These are phyloP conservation scores for Gadus chalcogrammus DNA, from an alignment of 2,113 vertebrate genomes.

Conservation along the genomic window DNA sequence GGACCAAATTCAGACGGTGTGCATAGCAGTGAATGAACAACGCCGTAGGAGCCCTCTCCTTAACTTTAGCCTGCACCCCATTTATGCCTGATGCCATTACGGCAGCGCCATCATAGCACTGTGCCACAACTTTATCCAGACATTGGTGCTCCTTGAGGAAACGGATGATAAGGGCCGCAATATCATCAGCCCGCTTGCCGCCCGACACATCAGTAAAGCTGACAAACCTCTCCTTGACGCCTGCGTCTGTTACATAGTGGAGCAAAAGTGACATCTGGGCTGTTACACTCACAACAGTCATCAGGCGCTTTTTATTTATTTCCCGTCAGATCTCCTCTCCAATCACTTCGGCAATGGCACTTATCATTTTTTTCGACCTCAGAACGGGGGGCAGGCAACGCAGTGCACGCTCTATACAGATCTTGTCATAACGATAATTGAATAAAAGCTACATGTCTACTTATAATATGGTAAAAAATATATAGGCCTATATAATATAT, in stretches of 20 bases:
- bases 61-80: no score
- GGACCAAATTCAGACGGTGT: no score
- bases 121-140: conserved; percentile 23
- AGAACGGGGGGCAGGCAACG: no score
- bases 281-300: conserved; percentile 3
- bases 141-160: conserved; percentile 18
- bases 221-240: conserved; percentile 16
- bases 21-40: no score
- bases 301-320: conserved; percentile 21
- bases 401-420: no score
- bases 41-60: no score
- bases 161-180: conserved; percentile 8
- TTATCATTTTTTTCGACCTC: no score
- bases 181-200: conserved; percentile 26
- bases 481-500: no score
- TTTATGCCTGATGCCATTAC: conserved; percentile 26
- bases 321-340: conserved; percentile 13
- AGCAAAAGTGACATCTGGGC: conserved; percentile 14
- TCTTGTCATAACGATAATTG: no score
- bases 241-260: conserved; percentile 4
- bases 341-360: conserved; percentile 21
- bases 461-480: no score
- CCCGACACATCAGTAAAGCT: conserved; percentile 7
- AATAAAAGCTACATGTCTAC: no score
- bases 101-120: conserved; percentile 12